Percentiles rank a stretch among this genome's conserved stretches.
Evolutionary conservation across 2,113 vertebrate genomes (phyloP).

Genomic region (Telmatochromis brachygnathus): DNA sequence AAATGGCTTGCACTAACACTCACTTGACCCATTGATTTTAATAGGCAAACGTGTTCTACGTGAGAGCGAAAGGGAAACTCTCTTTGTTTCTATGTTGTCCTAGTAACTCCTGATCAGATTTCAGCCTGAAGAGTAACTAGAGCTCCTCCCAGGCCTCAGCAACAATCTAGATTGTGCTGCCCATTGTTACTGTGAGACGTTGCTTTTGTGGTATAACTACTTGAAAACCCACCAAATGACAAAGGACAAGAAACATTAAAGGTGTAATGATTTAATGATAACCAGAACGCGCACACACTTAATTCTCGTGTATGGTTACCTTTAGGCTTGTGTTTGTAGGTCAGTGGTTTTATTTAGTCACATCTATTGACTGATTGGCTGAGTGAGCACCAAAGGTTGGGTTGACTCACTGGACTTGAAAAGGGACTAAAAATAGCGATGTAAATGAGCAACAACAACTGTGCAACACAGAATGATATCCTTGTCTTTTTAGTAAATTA

Average conservation of each 20-base stretch:
- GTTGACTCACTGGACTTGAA: background rate
- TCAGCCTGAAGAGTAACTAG: background rate
- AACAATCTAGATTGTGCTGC: slow-evolving; percentile 9
- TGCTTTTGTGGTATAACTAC: background rate
- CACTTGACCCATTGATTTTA: background rate
- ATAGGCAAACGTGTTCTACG: background rate
- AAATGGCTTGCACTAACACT: background rate
- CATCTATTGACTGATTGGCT: background rate
- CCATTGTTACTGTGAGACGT: background rate
- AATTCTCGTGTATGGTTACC: background rate
- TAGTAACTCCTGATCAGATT: slow-evolving; percentile 20
- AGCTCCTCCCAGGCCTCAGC: slow-evolving; percentile 1
- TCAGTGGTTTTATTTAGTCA: background rate
- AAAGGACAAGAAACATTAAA: background rate
- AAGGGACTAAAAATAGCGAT: background rate
- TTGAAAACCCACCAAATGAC: background rate
- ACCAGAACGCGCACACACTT: background rate
- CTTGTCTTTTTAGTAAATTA: background rate
- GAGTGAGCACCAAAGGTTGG: background rate
- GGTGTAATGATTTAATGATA: background rate
- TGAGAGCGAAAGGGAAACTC: background rate
- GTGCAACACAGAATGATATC: background rate
- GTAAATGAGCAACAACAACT: background rate
- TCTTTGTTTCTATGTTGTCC: slow-evolving; percentile 4
- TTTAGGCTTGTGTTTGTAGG: background rate